phyloP scores from a whole-genome alignment of 2,113 vertebrate species.

The Egretta garzetta region DNA sequence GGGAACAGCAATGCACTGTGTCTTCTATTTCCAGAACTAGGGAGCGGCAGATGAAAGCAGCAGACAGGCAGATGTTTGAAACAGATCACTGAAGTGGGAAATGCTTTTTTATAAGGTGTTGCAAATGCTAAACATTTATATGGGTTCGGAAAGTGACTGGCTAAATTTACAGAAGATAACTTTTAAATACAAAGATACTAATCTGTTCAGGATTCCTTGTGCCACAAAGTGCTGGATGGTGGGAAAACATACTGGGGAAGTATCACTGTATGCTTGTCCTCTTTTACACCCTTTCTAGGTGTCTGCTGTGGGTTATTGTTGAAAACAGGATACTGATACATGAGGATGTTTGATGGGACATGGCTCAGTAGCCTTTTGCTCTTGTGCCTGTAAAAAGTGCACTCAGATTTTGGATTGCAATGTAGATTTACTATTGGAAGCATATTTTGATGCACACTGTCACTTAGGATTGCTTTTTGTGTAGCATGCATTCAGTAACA shows the following conservation, averaged over 20 bases:
- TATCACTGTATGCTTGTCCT: not conserved
- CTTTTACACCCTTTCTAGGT: not conserved
- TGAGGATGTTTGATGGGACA: not conserved
- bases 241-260: not conserved
- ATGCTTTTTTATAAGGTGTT: not conserved
- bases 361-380: not conserved
- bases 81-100: not conserved
- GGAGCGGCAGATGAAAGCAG: not conserved
- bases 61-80: not conserved
- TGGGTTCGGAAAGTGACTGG: not conserved
- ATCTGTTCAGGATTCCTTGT: not conserved
- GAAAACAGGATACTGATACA: not conserved
- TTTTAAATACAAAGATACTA: not conserved
- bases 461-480: not conserved
- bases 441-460: not conserved
- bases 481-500: not conserved
- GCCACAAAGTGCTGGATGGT: not conserved
- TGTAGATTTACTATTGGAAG: not conserved
- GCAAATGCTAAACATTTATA: not conserved
- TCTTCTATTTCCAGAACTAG: not conserved
- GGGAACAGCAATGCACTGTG: not conserved
- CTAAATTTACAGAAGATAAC: not conserved
- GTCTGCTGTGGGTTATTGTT: not conserved
- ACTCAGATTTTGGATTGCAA: not conserved
- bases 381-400: not conserved